Conservation (phyloP, 1,140 invertebrate genomes). For the Macrosteles quadrilineatus region DNA sequence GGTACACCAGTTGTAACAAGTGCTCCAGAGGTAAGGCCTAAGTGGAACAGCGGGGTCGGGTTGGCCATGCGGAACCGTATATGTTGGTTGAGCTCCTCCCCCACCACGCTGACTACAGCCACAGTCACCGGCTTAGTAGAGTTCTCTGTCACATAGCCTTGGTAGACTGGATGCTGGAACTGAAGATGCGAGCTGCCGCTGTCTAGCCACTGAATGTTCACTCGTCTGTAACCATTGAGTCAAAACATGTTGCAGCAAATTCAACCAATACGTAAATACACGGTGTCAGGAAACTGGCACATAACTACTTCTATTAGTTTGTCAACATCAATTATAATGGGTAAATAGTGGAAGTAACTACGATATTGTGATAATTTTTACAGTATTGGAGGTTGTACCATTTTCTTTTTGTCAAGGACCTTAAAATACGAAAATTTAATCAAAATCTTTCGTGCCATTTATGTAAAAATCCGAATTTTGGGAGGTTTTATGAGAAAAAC, state of each 20-base stretch:
- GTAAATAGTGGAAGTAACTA: too few relatives aligned
- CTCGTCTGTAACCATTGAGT: conserved; percentile 37
- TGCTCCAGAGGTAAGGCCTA: conserved; percentile 85
- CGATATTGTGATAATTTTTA: too few relatives aligned
- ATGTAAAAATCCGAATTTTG: too few relatives aligned
- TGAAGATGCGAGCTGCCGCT: conserved; percentile 74
- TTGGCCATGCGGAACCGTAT: conserved; percentile 86
- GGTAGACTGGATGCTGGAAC: conserved; percentile 81
- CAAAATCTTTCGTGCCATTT: too few relatives aligned
- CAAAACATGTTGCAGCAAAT: neutral
- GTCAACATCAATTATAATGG: too few relatives aligned
- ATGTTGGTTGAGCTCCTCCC: conserved; percentile 84
- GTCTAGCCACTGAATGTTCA: conserved; percentile 64
- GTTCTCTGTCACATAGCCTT: conserved; percentile 81
- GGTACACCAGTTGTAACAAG: conserved; percentile 78
- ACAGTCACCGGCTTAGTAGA: conserved; percentile 77
- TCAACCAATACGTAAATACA: neutral
- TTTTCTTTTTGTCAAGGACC: too few relatives aligned
- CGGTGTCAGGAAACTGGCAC: neutral
- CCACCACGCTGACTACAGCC: conserved; percentile 82
- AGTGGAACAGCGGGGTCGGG: conserved; percentile 85
- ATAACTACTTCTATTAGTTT: too few relatives aligned
- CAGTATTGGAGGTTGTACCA: too few relatives aligned
- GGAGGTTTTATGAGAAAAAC: too few relatives aligned
- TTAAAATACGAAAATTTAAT: too few relatives aligned